phyloP scores from a whole-genome alignment of 2,113 vertebrate genomes.

The Puma concolor region DNA sequence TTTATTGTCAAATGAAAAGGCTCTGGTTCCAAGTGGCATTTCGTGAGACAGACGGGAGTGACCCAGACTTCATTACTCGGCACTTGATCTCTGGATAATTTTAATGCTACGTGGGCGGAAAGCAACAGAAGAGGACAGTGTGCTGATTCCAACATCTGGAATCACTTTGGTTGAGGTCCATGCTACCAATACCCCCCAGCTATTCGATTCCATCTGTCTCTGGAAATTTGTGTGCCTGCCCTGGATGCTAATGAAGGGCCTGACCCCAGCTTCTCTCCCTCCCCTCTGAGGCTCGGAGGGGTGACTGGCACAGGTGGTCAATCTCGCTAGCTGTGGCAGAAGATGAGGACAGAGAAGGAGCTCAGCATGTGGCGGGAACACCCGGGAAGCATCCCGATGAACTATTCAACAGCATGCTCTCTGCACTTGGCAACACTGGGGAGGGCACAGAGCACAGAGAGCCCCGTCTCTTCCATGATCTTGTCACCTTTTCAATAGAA shows the following conservation, averaged over 20 bases:
- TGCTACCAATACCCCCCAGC: slow-evolving; percentile 11
- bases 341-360: not conserved
- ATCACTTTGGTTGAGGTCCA: slow-evolving; percentile 32
- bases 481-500: not conserved
- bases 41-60: slow-evolving; percentile 84
- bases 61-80: slow-evolving; percentile 85
- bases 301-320: accelerated
- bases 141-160: slow-evolving; percentile 12
- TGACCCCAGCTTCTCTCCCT: not conserved
- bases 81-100: slow-evolving; percentile 74
- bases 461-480: not conserved
- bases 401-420: not conserved
- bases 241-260: accelerated
- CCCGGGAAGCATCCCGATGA: not conserved
- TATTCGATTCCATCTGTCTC: not conserved
- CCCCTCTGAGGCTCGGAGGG: not conserved
- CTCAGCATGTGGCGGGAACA: not conserved
- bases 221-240: not conserved
- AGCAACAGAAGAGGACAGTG: slow-evolving; percentile 50
- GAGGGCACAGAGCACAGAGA: accelerated
- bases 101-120: slow-evolving; percentile 71
- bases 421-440: not conserved
- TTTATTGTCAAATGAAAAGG: slow-evolving; percentile 90
- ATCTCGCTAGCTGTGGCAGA: not conserved
- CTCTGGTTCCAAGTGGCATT: slow-evolving; percentile 87